Conservation (phyloP, 2,888 invertebrate genomes). For the Pandemis heparana region DNA sequence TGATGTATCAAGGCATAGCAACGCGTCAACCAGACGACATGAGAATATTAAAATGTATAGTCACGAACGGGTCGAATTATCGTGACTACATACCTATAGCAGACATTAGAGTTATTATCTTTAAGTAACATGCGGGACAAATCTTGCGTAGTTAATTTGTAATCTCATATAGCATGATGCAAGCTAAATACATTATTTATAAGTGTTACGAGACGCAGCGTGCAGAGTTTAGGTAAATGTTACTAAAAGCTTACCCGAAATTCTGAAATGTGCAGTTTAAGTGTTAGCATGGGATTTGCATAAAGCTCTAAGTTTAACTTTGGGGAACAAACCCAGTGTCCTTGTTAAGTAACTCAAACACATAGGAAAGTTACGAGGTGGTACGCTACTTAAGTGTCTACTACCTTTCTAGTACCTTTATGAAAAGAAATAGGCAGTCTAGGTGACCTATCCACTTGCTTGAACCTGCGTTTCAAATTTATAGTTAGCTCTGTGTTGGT, state of each 20-base stretch:
- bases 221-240: constrained; percentile 22
- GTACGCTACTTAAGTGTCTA: not conserved
- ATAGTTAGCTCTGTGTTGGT: too few relatives aligned
- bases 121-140: constrained; percentile 30
- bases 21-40: constrained; percentile 59
- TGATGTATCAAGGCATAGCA: constrained; percentile 78
- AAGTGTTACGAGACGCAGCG: constrained; percentile 11
- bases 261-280: constrained; percentile 39
- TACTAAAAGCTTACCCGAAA: constrained; percentile 26
- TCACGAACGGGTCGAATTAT: constrained; percentile 71
- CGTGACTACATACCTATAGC: constrained; percentile 55
- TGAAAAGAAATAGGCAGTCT: not conserved
- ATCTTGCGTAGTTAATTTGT: constrained; percentile 36
- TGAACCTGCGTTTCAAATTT: not conserved
- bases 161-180: constrained; percentile 11
- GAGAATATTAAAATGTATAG: constrained; percentile 76
- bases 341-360: constrained; percentile 5
- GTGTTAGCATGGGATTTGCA: constrained; percentile 40
- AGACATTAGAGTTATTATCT: constrained; percentile 49
- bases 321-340: constrained; percentile 20
- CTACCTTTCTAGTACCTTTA: not conserved
- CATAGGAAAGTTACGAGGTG: not conserved
- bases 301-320: constrained; percentile 38
- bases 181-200: constrained; percentile 19
- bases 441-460: not conserved